phyloP scores from a whole-genome alignment of 2,113 vertebrate species.

The Colaptes auratus region DNA sequence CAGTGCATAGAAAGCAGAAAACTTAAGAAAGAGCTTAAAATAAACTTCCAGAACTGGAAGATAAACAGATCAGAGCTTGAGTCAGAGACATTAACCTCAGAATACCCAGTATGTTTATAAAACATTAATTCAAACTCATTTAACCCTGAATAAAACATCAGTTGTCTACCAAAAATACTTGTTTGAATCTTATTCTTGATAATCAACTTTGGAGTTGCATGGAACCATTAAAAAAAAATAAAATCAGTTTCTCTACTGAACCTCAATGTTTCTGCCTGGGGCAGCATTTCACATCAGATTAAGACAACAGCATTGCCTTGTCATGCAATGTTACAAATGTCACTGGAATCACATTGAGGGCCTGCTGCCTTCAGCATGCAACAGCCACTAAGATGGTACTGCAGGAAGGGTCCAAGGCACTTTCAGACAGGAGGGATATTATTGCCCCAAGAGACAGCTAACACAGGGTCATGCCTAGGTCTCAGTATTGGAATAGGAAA shows the following conservation, averaged over 20 bases:
- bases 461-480: background rate
- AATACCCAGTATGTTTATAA: background rate
- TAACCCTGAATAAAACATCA: background rate
- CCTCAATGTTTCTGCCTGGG: background rate
- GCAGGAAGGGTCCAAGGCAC: background rate
- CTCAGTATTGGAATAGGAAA: background rate
- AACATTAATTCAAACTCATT: background rate
- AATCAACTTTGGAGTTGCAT: background rate
- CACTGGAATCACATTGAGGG: background rate
- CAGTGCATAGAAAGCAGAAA: background rate
- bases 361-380: background rate
- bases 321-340: background rate
- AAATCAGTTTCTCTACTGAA: background rate
- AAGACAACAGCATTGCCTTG: rapidly evolving
- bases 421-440: background rate
- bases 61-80: background rate
- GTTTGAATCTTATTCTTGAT: background rate
- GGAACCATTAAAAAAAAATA: background rate
- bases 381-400: background rate
- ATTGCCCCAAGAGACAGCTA: background rate
- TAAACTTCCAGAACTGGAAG: background rate
- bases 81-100: background rate
- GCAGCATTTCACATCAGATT: background rate
- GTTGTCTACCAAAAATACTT: conserved; percentile 18
- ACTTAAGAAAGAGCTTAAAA: background rate